Percentiles rank a stretch among this genome's conserved stretches.
These are phyloP conservation scores for Macquaria australasica DNA, from an alignment of 2,113 vertebrate genomes.

Conservation along the genomic window DNA sequence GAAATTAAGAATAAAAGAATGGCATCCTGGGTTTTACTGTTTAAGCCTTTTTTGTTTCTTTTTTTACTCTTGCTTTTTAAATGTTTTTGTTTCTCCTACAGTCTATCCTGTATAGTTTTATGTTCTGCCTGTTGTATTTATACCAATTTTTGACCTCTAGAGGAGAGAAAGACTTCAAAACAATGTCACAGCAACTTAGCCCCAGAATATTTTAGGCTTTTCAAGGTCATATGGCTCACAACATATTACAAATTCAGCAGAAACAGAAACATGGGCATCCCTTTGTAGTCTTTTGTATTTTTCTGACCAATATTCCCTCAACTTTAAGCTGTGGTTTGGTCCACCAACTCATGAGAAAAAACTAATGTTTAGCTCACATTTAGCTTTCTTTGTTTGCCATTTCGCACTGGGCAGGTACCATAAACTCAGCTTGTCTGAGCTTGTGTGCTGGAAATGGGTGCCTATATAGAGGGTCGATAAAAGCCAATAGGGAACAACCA, in stretches of 20 bases:
- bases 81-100: neutral
- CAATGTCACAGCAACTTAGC: neutral
- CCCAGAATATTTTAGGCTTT: neutral
- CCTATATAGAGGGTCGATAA: slow-evolving; percentile 6
- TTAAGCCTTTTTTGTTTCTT: neutral
- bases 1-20: neutral
- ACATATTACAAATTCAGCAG: slow-evolving; percentile 4
- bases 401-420: neutral
- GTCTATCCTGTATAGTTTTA: neutral
- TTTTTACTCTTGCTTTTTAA: too few species aligned
- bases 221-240: slow-evolving; percentile 7
- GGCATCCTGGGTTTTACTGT: neutral
- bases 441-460: slow-evolving; percentile 24
- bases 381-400: slow-evolving; percentile 11
- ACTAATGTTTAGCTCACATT: neutral
- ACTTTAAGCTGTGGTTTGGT: neutral
- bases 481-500: slow-evolving; percentile 29
- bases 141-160: neutral
- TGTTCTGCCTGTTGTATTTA: neutral
- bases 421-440: slow-evolving; percentile 26
- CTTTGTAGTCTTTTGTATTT: neutral
- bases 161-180: slow-evolving; percentile 4
- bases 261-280: neutral
- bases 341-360: neutral
- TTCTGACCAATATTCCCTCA: neutral